phyloP scores from a whole-genome alignment of 37 sponge, comb jelly and placozoan species.

The Geodia barretti region DNA sequence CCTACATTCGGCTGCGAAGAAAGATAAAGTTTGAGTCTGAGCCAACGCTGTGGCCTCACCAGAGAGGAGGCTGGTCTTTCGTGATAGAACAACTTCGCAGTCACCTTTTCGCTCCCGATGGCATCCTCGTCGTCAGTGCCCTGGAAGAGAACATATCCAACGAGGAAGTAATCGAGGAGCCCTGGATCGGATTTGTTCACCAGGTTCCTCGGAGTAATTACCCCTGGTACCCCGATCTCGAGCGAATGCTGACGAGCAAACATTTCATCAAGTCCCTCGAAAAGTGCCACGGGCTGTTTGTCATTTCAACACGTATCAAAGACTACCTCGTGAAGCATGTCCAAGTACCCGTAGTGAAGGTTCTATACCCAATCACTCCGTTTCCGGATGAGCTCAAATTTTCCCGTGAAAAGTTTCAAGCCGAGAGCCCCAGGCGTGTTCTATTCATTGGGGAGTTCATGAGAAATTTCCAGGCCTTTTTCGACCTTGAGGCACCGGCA shows the following conservation, averaged over 20 bases:
- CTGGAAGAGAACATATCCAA: constrained; percentile 29
- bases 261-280: constrained; percentile 23
- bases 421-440: background rate
- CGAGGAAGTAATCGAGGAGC: constrained; percentile 21
- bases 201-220: constrained; percentile 50
- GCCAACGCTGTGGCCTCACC: constrained; percentile 42
- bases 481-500: constrained; percentile 35
- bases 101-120: constrained; percentile 38
- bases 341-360: constrained; percentile 16
- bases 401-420: constrained; percentile 24
- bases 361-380: constrained; percentile 56
- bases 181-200: constrained; percentile 67
- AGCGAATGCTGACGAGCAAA: constrained; percentile 27
- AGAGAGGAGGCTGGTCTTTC: constrained; percentile 67
- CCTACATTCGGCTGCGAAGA: background rate
- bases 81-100: constrained; percentile 12
- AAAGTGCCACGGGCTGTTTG: constrained; percentile 55
- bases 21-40: constrained; percentile 43
- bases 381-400: constrained; percentile 29
- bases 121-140: constrained; percentile 38
- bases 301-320: constrained; percentile 33
- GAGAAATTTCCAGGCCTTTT: constrained; percentile 51
- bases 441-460: constrained; percentile 55
- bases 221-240: constrained; percentile 41
- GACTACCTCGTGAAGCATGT: constrained; percentile 32